Percentiles rank a stretch among this genome's conserved stretches.
Evolutionary conservation across 2,888 invertebrate genomes (phyloP).

Genomic region (Anarsia innoxiella): DNA sequence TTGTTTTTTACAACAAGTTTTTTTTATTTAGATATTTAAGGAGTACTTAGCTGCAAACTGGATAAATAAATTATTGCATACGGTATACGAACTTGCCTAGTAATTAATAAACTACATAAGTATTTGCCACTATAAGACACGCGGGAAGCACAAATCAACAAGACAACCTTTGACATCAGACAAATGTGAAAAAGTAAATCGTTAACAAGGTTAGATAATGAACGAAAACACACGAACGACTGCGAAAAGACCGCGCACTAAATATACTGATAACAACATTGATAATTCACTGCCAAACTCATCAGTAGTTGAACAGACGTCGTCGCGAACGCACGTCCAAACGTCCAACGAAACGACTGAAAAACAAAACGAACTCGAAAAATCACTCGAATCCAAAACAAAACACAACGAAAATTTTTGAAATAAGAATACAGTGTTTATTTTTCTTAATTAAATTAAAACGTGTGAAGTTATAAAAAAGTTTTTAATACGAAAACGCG

Average conservation of each 20-base stretch:
- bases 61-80: no score
- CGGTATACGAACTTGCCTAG: no score
- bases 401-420: constrained; percentile 20
- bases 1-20: no score
- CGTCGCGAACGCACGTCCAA: constrained; percentile 47
- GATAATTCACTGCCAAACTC: constrained; percentile 42
- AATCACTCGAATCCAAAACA: constrained; percentile 34
- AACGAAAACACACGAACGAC: constrained; percentile 14
- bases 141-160: no score
- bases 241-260: constrained; percentile 8
- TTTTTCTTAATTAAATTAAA: neutral
- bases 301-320: constrained; percentile 57
- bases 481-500: constrained; percentile 4
- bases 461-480: neutral
- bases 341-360: constrained; percentile 29
- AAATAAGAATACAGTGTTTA: constrained; percentile 1
- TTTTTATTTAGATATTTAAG: no score
- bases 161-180: constrained; percentile 3
- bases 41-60: no score
- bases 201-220: constrained; percentile 15
- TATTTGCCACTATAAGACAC: no score
- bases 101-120: no score
- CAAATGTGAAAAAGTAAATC: constrained; percentile 7
- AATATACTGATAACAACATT: constrained; percentile 33
- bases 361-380: constrained; percentile 52